Evolutionary conservation across 2,113 vertebrate species (phyloP), one percentile per base, ranked within the genome.

Genomic region (Chamaetylas fuelleborni): DNA sequence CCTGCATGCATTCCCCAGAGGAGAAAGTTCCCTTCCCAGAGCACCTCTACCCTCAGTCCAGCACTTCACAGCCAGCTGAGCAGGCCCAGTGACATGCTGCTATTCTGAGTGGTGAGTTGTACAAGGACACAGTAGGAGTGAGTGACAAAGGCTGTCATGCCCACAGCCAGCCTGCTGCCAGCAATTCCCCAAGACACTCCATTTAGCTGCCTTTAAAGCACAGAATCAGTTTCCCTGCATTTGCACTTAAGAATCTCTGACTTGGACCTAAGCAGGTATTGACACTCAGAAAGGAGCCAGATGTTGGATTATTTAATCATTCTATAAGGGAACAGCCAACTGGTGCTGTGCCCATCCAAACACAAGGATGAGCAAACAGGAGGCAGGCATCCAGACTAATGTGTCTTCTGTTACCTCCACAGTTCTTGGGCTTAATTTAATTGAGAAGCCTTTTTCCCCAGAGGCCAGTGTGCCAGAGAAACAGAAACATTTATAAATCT

Each of bases 371-470:
- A 92, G 66, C 42, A 95, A 92, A 90, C 81, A 90, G 65, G 64
- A 92, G 91, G 78, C 78, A 82, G 67, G 58, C 74, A 65, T 82
- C 87, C 93, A 90, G 34, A 60, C n/a, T 82, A 42, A 64, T 56
- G 20, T 90, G 90, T 90, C 74, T 94, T 61, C 53, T 81, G 54
- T 86, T 88, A 92, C 71, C 79, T 87, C 43, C 38, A 24, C 36
- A 40, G 80, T 94, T 92, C 87, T 92, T 45, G 24, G 78, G n/a
- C 66, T 88, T 96, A 88, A 90, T 82, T 91, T 48, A 90, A 88
- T 82, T 80, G 76, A 90, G 54, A 85, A 90, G 54, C 28, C 42
- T 61, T 87, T 78, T 77, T 11, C 61, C n/a, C 58, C 54, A 58
- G 79, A 72, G 87, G 47, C 33, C 26, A 71, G 31, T 18, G 29